A percentile compares a stretch with the other conserved stretches of the same genome.
These are phyloP conservation scores for Centrocercus urophasianus DNA, from an alignment of 2,113 vertebrate species.

Conservation along the genomic window DNA sequence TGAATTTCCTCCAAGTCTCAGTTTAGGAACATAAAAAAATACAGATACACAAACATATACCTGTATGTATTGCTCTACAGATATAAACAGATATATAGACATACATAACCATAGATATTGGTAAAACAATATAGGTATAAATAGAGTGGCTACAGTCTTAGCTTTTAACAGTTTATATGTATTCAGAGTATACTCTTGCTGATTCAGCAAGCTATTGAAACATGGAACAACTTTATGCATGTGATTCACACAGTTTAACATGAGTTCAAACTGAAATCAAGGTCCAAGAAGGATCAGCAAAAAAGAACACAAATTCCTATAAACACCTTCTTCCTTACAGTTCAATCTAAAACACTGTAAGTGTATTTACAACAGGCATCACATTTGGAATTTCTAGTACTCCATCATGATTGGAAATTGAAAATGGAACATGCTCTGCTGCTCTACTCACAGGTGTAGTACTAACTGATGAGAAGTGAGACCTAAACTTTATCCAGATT, in stretches of 20 bases:
- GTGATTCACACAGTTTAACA: background rate
- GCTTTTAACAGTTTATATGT: background rate
- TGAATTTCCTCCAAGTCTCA: background rate
- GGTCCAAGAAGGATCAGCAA: constrained; percentile 3
- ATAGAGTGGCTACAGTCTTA: background rate
- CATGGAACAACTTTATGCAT: background rate
- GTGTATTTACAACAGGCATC: background rate
- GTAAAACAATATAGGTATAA: background rate
- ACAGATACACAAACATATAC: background rate
- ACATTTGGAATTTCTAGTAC: background rate
- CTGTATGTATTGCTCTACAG: background rate
- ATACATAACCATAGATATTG: background rate
- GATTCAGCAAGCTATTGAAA: background rate
- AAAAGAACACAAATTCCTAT: background rate
- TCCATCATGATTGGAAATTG: background rate
- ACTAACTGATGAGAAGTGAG: background rate
- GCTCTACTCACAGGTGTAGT: background rate
- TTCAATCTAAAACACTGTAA: background rate
- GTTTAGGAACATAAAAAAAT: background rate
- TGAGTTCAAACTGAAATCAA: background rate
- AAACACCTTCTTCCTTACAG: constrained; percentile 11
- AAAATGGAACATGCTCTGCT: background rate
- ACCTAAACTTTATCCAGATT: background rate
- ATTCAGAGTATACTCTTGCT: background rate
- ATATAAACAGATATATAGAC: background rate